These are phyloP conservation scores for Rhinophrynus dorsalis DNA, from an alignment of 2,797 vertebrate genomes.

Conservation along the genomic window DNA sequence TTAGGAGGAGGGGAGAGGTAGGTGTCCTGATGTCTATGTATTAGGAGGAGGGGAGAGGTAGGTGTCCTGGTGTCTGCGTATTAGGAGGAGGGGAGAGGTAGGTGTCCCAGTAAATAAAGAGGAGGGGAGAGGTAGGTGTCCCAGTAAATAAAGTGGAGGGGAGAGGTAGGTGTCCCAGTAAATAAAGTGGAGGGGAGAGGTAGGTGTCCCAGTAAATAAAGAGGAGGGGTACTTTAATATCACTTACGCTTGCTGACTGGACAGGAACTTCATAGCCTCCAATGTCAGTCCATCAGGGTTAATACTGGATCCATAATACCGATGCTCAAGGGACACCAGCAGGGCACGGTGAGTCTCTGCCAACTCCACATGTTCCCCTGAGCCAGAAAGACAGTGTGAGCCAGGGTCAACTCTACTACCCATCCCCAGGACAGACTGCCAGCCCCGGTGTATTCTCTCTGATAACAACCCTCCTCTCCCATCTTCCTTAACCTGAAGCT, in stretches of 20 bases:
- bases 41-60: too few relatives aligned
- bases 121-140: too few relatives aligned
- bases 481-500: neutral
- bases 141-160: too few relatives aligned
- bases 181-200: too few relatives aligned
- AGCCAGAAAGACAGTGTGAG: neutral
- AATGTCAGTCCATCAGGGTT: conserved; percentile 67
- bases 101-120: too few relatives aligned
- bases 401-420: neutral
- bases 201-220: too few relatives aligned
- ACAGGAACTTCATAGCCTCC: conserved; percentile 69
- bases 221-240: too few relatives aligned
- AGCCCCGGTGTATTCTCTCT: neutral
- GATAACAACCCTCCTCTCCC: neutral
- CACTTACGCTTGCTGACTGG: conserved; percentile 85
- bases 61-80: too few relatives aligned
- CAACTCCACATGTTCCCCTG: conserved; percentile 81
- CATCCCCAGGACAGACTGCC: neutral
- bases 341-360: conserved; percentile 72
- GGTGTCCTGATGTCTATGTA: too few relatives aligned
- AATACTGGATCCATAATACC: conserved; percentile 83
- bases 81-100: too few relatives aligned
- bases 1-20: too few relatives aligned
- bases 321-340: conserved; percentile 78
- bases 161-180: too few relatives aligned